A percentile compares a stretch with the other conserved stretches of the same genome.
Evolutionary conservation across 1,140 invertebrate species (phyloP).

Genomic region (Drosophila arizonae): DNA sequence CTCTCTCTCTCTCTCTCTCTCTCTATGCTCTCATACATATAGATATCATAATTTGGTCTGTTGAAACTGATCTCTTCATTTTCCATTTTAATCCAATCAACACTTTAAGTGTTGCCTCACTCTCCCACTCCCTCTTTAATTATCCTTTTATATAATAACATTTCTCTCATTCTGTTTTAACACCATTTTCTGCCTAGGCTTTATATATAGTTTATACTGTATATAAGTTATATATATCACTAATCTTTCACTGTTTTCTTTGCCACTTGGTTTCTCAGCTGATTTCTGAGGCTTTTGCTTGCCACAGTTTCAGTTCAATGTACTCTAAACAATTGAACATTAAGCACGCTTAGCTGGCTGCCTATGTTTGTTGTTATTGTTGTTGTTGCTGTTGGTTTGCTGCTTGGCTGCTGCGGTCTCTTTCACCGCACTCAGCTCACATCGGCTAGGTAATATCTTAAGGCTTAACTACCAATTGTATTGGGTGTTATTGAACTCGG

Average conservation of each 20-base stretch:
- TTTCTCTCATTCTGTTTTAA: not conserved
- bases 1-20: too few relatives aligned
- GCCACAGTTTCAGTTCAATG: conserved; percentile 43
- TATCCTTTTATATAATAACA: not conserved
- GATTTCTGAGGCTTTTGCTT: conserved; percentile 7
- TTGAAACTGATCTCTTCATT: too few relatives aligned
- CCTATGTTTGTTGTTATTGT: conserved; percentile 10
- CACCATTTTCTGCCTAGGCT: not conserved
- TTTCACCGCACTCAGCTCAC: conserved; percentile 39
- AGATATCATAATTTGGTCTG: too few relatives aligned
- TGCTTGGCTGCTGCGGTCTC: conserved; percentile 33
- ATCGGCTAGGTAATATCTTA: conserved; percentile 2
- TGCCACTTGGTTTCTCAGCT: conserved; percentile 11
- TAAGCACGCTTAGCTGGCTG: conserved; percentile 44
- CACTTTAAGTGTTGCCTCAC: not conserved
- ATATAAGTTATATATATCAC: not conserved
- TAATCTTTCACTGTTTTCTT: conserved; percentile 7
- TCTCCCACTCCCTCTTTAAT: not conserved
- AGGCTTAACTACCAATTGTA: conserved; percentile 23
- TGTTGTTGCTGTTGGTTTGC: conserved; percentile 25
- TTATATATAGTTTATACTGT: too few relatives aligned
- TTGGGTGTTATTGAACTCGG: conserved; percentile 42
- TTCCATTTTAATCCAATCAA: too few relatives aligned
- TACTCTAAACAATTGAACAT: conserved; percentile 57
- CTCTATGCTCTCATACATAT: too few relatives aligned